Conservation (phyloP, 2,797 vertebrate genomes). For the Enteromius treurensis region DNA sequence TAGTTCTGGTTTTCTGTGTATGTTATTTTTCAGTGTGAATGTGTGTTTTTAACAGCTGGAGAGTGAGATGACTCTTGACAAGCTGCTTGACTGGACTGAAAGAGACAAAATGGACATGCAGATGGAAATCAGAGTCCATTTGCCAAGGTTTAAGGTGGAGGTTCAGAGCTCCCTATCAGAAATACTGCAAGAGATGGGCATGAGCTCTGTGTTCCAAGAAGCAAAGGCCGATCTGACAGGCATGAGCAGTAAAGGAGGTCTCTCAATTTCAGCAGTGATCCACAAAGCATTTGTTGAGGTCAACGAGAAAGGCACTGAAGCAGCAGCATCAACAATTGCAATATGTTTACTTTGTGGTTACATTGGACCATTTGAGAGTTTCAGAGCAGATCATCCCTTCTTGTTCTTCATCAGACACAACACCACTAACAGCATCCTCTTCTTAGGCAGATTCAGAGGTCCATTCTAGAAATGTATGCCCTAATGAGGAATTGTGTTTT, state of each 20-base stretch:
- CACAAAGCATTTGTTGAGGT: constrained; percentile 94
- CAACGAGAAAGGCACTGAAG: constrained; percentile 94
- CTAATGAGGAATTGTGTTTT: no score
- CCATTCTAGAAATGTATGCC: constrained; percentile 75
- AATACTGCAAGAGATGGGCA: constrained; percentile 79
- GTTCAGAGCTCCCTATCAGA: constrained; percentile 82
- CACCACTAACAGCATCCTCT: constrained; percentile 80
- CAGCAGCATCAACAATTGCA: constrained; percentile 88
- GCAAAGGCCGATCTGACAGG: constrained; percentile 85
- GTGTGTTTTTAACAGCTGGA: constrained; percentile 81
- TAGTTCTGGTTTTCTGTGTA: constrained; percentile 15
- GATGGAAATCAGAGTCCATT: constrained; percentile 73
- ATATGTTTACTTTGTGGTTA: constrained; percentile 36
- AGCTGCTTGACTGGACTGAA: constrained; percentile 85
- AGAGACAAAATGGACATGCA: constrained; percentile 71
- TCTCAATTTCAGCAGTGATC: constrained; percentile 85
- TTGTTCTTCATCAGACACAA: constrained; percentile 91
- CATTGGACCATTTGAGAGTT: constrained; percentile 56
- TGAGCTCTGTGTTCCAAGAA: constrained; percentile 81
- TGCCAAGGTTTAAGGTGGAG: constrained; percentile 92
- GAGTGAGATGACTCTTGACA: constrained; percentile 79
- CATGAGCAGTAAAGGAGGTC: constrained; percentile 80
- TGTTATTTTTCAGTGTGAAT: constrained; percentile 3
- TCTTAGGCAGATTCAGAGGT: constrained; percentile 83
- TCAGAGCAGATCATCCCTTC: constrained; percentile 90